Percentiles rank a stretch among this genome's conserved stretches.
Conservation (phyloP, 2,113 vertebrate species). For the Atherinomorus stipes region DNA sequence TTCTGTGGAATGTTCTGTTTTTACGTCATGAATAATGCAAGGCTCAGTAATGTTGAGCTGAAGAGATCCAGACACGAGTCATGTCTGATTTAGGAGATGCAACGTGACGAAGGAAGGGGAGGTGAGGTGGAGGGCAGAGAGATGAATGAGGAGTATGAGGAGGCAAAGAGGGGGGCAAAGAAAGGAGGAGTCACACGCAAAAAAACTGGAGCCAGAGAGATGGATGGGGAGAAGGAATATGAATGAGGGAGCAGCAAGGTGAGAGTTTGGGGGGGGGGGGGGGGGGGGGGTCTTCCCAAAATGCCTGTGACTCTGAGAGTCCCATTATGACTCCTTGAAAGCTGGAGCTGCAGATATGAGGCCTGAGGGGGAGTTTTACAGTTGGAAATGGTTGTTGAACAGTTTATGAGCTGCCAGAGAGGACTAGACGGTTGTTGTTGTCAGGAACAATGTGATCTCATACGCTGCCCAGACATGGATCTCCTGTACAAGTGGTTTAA, state of each 20-base stretch:
- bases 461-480: slow-evolving; percentile 14
- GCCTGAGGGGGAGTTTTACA: slow-evolving; percentile 31
- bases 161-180: not conserved
- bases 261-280: slow-evolving; percentile 16
- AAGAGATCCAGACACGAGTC: slow-evolving; percentile 36
- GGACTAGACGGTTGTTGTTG: slow-evolving; percentile 30
- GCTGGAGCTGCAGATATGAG: slow-evolving; percentile 32
- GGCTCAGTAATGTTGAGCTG: slow-evolving; percentile 17
- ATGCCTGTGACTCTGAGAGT: slow-evolving; percentile 39
- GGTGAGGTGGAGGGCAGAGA: slow-evolving; percentile 55
- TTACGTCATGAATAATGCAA: slow-evolving; percentile 27
- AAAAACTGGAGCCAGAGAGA: slow-evolving; percentile 30
- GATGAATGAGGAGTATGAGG: slow-evolving; percentile 15
- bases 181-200: slow-evolving; percentile 22
- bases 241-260: slow-evolving; percentile 32
- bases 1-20: slow-evolving; percentile 16
- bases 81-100: slow-evolving; percentile 53
- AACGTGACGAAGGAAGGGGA: slow-evolving; percentile 18
- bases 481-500: slow-evolving; percentile 38
- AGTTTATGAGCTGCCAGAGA: slow-evolving; percentile 67
- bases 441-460: slow-evolving; percentile 50
- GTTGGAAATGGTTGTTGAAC: slow-evolving; percentile 41
- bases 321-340: slow-evolving; percentile 46
- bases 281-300: slow-evolving; percentile 43
- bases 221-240: slow-evolving; percentile 54